Evolutionary conservation across 30 jellyfish, hydroid and myxozoan genomes (phyloP), one percentile per base, ranked within the genome.

Genomic region (Sanderia malayensis): DNA sequence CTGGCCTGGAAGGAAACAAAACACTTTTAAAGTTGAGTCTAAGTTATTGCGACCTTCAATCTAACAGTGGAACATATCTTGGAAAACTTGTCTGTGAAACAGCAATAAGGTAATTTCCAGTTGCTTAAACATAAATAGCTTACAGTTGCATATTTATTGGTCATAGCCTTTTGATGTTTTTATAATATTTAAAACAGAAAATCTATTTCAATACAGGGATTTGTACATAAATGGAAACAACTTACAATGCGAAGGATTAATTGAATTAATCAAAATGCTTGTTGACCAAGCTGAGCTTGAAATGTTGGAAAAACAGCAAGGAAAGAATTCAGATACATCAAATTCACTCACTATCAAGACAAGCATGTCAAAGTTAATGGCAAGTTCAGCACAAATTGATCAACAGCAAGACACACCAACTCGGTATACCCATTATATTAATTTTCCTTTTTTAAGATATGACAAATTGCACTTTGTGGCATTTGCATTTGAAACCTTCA

Each of bases 221-320:
- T 73, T 88, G 27, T 80, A 73, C 25, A 9, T 88, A 22, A 89
- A 88, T 65, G 97, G 97, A 24, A 88, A 88, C 70, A 32, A 30
- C 24, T 62, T 88, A n/a, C 88, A 75, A 73, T 88, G 97, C 53
- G 97, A 80, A 27, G 97, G 97, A 10, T 32, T 88, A 58, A 61
- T 88, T 28, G 87, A 88, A 37, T 49, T 88, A 24, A 41, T 88
- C 19, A 62, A 53, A 64, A 27, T 80, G 79, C 71, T 81, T 4
- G 97, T 67, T 7, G 95, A 88, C 27, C 37, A 46, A 31, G 81
- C 97, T 11, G 97, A 88, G 37, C 73, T 33, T 41, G 96, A 87
- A 33, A 78, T 86, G 23, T 57, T 66, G 10, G 89, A 70, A 31
- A 65, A 81, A 34, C 67, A 73, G 22, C 15, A 34, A 22, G 65